These are phyloP conservation scores for Lampris incognitus DNA, from an alignment of 2,113 vertebrate genomes.

Conservation along the genomic window DNA sequence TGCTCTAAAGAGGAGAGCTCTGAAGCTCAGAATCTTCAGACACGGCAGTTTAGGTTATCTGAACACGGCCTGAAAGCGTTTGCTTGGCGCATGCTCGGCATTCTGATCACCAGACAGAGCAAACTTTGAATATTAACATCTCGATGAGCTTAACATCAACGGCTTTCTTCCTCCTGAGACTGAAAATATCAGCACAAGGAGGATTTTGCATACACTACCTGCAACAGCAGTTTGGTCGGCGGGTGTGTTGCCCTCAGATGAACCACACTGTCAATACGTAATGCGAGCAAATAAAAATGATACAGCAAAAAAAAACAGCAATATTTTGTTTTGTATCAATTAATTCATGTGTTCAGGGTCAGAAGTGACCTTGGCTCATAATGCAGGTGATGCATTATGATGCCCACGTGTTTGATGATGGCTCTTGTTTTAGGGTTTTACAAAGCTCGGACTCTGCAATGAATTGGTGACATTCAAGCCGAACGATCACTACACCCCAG, in stretches of 20 bases:
- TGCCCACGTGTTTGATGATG: too few species aligned
- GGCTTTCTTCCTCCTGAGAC: neutral
- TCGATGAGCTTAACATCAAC: conserved; percentile 27
- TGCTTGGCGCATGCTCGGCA: conserved; percentile 8
- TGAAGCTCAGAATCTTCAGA: conserved; percentile 1
- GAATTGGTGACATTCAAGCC: too few species aligned
- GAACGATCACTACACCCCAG: too few species aligned
- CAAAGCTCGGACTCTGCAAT: too few species aligned
- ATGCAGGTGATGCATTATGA: too few species aligned
- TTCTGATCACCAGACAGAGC: conserved; percentile 8
- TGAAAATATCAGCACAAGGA: neutral
- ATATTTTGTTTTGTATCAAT: neutral
- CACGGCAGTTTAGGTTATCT: conserved; percentile 1
- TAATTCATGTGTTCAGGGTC: neutral
- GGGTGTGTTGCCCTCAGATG: neutral
- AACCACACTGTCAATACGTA: neutral
- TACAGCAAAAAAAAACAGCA: neutral
- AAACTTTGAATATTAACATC: conserved; percentile 14
- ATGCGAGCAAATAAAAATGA: neutral
- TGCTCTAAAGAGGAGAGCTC: neutral
- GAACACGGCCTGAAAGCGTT: conserved; percentile 20
- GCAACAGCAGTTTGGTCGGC: neutral
- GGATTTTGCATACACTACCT: neutral
- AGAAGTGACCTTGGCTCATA: neutral
- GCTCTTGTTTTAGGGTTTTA: too few species aligned